Conservation (phyloP, 2,888 invertebrate genomes). For the Dynastes grantii region DNA sequence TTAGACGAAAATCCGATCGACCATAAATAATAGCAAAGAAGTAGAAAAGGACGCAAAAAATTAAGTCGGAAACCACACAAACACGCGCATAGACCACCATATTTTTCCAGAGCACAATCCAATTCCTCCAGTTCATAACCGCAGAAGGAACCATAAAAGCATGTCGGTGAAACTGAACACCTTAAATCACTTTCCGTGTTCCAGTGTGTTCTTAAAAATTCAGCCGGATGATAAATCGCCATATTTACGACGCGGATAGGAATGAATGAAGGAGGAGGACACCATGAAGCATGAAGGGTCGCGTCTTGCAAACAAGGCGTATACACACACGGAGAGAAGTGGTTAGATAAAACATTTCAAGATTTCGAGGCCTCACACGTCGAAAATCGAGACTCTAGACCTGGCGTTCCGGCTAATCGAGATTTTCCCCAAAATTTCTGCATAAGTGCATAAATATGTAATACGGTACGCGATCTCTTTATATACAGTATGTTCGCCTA, state of each 20-base stretch:
- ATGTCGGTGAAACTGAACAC: conserved; percentile 36
- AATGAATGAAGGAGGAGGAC: background rate
- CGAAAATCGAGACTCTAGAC: background rate
- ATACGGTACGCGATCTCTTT: background rate
- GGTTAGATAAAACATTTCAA: conserved; percentile 39
- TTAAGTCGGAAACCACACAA: background rate
- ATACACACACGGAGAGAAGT: conserved; percentile 6
- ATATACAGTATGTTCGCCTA: background rate
- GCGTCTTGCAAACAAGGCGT: conserved; percentile 11
- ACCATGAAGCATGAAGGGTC: conserved; percentile 7
- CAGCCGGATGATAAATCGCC: conserved; percentile 47
- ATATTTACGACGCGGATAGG: conserved; percentile 33
- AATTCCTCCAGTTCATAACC: background rate
- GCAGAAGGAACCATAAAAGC: background rate
- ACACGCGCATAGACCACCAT: background rate
- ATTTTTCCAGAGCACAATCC: background rate
- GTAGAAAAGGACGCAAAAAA: background rate
- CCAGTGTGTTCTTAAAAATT: conserved; percentile 25
- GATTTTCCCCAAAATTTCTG: conserved; percentile 49
- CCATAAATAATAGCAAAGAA: background rate
- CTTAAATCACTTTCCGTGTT: conserved; percentile 51
- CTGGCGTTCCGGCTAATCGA: conserved; percentile 47
- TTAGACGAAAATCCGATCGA: background rate
- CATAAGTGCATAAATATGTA: conserved; percentile 46
- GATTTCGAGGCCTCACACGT: conserved; percentile 51